phyloP scores from a whole-genome alignment of 2,888 invertebrate species.

The Caenorhabditis angaria region DNA sequence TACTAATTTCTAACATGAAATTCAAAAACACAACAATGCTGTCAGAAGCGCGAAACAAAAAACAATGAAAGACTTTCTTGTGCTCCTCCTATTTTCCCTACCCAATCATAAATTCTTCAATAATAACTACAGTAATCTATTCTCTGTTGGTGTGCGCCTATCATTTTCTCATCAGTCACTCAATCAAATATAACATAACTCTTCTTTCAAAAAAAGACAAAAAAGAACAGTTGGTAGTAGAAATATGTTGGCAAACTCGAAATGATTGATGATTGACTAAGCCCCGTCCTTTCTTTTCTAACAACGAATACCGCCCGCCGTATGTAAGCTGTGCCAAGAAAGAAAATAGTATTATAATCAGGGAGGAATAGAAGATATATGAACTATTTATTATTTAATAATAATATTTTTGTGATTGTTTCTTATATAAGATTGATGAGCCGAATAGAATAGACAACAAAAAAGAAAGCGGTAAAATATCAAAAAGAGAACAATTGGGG shows the following conservation, averaged over 20 bases:
- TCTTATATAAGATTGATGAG: neutral
- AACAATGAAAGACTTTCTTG: no score
- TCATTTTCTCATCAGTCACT: neutral
- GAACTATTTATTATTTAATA: slow-evolving; percentile 4
- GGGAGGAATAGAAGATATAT: neutral
- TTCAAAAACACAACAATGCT: no score
- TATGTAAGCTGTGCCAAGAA: neutral
- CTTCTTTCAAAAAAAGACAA: no score
- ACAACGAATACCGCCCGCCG: neutral
- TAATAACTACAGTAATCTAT: neutral
- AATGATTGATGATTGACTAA: neutral
- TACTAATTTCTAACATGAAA: no score
- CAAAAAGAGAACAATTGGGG: neutral
- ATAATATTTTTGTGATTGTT: slow-evolving; percentile 3
- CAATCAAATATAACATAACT: neutral
- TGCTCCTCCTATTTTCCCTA: no score
- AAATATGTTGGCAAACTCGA: slow-evolving; percentile 4
- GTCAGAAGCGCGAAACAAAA: no score
- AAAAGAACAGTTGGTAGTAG: neutral
- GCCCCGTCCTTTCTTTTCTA: no score
- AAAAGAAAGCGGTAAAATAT: neutral
- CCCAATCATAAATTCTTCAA: neutral
- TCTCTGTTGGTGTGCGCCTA: neutral
- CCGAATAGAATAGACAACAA: no score
- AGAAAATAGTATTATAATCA: neutral